phyloP scores from a whole-genome alignment of 1,140 invertebrate species.

The Calephelis nemesis region DNA sequence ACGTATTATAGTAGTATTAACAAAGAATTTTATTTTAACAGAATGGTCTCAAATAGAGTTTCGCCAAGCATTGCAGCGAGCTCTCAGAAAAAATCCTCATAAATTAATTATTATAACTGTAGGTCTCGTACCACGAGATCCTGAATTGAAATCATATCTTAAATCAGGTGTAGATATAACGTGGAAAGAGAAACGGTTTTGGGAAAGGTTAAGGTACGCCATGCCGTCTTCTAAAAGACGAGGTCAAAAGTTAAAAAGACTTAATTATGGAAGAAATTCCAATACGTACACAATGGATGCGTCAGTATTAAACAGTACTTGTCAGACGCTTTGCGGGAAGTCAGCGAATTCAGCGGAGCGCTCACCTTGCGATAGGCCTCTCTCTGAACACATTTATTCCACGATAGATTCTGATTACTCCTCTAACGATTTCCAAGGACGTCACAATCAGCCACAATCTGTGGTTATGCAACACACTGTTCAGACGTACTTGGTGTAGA shows the following conservation, averaged over 20 bases:
- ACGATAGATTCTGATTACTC: conserved; percentile 91
- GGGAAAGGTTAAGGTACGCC: conserved; percentile 93
- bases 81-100: conserved; percentile 87
- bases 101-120: conserved; percentile 92
- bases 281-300: conserved; percentile 81
- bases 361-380: conserved; percentile 82
- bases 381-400: conserved; percentile 91
- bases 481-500: conserved; percentile 76
- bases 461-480: conserved; percentile 72
- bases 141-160: conserved; percentile 91
- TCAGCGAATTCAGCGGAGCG: conserved; percentile 69
- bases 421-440: conserved; percentile 66
- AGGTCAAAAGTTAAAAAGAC: conserved; percentile 82
- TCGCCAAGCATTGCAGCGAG: conserved; percentile 89
- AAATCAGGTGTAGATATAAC: conserved; percentile 91
- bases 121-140: conserved; percentile 89
- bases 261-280: conserved; percentile 81
- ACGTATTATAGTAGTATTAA: conserved; percentile 88
- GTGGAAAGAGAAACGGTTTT: conserved; percentile 94
- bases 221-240: conserved; percentile 86
- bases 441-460: conserved; percentile 64
- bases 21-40: conserved; percentile 90
- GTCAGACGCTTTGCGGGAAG: conserved; percentile 74
- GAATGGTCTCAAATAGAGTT: conserved; percentile 93
- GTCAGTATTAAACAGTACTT: conserved; percentile 80